Evolutionary conservation across 2,888 invertebrate genomes (phyloP), one percentile per base, ranked within the genome.

Genomic region (Eucera pruinosa): DNA sequence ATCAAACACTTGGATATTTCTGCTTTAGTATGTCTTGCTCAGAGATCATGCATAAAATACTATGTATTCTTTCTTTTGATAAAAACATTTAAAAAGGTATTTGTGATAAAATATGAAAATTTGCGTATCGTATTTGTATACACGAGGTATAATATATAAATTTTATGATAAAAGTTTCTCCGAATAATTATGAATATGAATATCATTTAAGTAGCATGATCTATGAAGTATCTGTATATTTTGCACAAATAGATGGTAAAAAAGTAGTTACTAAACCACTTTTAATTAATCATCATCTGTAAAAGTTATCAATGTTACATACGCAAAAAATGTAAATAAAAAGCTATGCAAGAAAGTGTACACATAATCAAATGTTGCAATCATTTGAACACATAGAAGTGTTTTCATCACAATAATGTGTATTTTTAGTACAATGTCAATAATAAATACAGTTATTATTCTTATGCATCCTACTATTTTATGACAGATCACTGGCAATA

Each of bases 361-460:
- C 65, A 80, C 39, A 64, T 65, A 67, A 52, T 73, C 39, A 70
- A 81, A 71, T 65, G 57, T 65, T 69, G 52, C 45, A 73, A 71
- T 69, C 43, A 73, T 78, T 76, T 11, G n/a, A 25, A 70, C 30
- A 68, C 50, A 27, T 61, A 71, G 39, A 55, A 66, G 68, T 74
- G 72, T 72, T 76, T 80, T 57, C 65, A 85, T 78, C 74, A 78
- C 80, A 79, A 81, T 78, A 77, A 74, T 55, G 65, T 75, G 78
- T 72, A 80, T 80, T 76, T 75, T 73, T 77, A 80, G 62, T 81
- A 84, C 78, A 79, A 74, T 72, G 67, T 81, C 76, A 70, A 76
- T 78, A 86, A 87, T 86, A 87, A 82, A 87, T 87, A 86, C 66
- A 82, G 75, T 79, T 83, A 83, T 76, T 81, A 81, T 79, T 79